phyloP scores from a whole-genome alignment of 2,888 invertebrate genomes.

The Melinopterus prodromus region DNA sequence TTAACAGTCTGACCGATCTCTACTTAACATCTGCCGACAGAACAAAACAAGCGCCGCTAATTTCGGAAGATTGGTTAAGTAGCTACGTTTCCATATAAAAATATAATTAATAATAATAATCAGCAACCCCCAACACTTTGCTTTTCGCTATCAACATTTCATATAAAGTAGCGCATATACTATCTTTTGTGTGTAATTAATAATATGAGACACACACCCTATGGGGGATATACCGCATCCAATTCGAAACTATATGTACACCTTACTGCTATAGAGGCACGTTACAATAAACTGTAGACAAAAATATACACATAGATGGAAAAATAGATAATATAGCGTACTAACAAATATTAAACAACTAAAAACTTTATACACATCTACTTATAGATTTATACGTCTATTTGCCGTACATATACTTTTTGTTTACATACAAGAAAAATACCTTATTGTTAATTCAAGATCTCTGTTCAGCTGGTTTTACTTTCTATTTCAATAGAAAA shows the following conservation, averaged over 20 bases:
- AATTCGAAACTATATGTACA: not conserved
- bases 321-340: not conserved
- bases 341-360: slow-evolving; percentile 4
- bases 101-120: not conserved
- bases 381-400: not conserved
- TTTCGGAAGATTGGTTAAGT: not conserved
- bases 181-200: not conserved
- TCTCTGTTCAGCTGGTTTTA: no score
- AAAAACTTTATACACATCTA: not conserved
- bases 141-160: not conserved
- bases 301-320: not conserved
- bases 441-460: no score
- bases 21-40: not conserved
- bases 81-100: not conserved
- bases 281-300: not conserved
- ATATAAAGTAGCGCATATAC: not conserved
- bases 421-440: not conserved
- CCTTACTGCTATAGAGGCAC: slow-evolving; percentile 4
- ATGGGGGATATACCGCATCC: not conserved
- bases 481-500: no score
- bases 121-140: not conserved
- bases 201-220: not conserved
- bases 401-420: not conserved
- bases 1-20: not conserved
- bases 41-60: not conserved